Base-by-base conservation (phyloP, 1,140 invertebrate species). In the Dermatophagoides farinae region DNA sequence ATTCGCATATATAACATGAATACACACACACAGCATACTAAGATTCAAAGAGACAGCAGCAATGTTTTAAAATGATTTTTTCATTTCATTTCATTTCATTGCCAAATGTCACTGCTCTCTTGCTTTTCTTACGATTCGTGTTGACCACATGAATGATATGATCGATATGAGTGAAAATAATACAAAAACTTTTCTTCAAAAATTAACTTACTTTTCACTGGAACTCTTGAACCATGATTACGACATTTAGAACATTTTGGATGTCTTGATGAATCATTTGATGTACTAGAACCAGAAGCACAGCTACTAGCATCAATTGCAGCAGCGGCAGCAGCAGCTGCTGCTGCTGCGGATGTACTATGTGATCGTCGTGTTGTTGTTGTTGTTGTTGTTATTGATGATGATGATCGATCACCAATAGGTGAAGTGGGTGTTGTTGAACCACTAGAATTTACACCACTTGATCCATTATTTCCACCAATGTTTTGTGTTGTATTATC, bases 181-280 rank as follows among this genome's bases (percentile, higher is more conserved):
- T n/a, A n/a, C n/a, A n/a, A n/a, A 31, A 31, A 31, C 31, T 31
- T 31, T 31, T 31, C 8, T 31, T 31, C 8, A 8, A 31, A 31
- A 4, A 4, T 38, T 1, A 18, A 60, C 58, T 60, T 47, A 60
- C 58, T 60, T 60, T 60, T 60, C 6, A 60, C 58, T 1, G 58
- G 44, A 6, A 60, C 46, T 9, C 47, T 51, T 38, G 8, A 18
- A 0, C 90, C 90, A 70, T 97, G 92, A 72, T 97, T 97, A 51
- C 91, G 75, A 69, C 91, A 96, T 46, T 91, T 77, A 0, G 91
- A 91, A 72, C 91, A 97, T 72, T 96, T 96, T 1, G 91, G 91
- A 22, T 47, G 55, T 41, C 65, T 41, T n/a, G 63, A 53, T 5
- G 52, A 20, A 14, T 61, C 40, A 12, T 46, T 37, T 18, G 20